A percentile compares a stretch with the other conserved stretches of the same genome.
Conservation (phyloP, 30 jellyfish, hydroid and myxozoan species). For the Aurelia coerulea region DNA sequence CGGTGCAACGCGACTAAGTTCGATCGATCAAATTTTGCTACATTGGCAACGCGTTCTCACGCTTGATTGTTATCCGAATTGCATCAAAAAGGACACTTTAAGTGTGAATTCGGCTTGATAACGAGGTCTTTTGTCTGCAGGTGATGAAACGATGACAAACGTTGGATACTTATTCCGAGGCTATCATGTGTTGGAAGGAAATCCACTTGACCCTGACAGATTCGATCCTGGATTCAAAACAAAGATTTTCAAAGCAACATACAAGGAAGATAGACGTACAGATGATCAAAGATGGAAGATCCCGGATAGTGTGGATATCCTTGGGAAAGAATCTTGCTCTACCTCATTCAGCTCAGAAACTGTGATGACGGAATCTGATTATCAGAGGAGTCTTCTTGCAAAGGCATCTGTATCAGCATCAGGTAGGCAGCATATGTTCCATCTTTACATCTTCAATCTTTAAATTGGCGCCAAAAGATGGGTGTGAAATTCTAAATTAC, state of each 20-base stretch:
- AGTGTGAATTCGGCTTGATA: too few relatives aligned
- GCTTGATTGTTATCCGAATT: too few relatives aligned
- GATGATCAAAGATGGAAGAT: slow-evolving; percentile 29
- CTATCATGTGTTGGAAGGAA: slow-evolving; percentile 38
- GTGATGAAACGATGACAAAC: slow-evolving; percentile 39
- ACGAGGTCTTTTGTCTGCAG: background rate
- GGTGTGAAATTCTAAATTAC: too few relatives aligned
- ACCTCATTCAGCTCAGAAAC: slow-evolving; percentile 24
- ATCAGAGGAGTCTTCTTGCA: slow-evolving; percentile 28
- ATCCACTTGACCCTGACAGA: slow-evolving; percentile 38
- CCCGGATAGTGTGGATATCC: slow-evolving; percentile 37
- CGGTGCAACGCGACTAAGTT: too few relatives aligned
- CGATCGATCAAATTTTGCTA: too few relatives aligned
- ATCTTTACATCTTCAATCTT: too few relatives aligned
- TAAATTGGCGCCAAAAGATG: too few relatives aligned
- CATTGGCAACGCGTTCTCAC: too few relatives aligned
- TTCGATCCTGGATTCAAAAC: slow-evolving; percentile 59
- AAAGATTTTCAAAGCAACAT: slow-evolving; percentile 42
- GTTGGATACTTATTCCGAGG: slow-evolving; percentile 39
- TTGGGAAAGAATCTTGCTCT: slow-evolving; percentile 27
- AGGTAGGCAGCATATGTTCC: background rate
- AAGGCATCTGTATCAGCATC: slow-evolving; percentile 49
- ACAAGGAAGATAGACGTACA: slow-evolving; percentile 23
- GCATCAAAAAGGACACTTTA: too few relatives aligned
- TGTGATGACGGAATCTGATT: slow-evolving; percentile 45